Conservation (phyloP, 2,888 invertebrate species). For the Euzophera pinguis region DNA sequence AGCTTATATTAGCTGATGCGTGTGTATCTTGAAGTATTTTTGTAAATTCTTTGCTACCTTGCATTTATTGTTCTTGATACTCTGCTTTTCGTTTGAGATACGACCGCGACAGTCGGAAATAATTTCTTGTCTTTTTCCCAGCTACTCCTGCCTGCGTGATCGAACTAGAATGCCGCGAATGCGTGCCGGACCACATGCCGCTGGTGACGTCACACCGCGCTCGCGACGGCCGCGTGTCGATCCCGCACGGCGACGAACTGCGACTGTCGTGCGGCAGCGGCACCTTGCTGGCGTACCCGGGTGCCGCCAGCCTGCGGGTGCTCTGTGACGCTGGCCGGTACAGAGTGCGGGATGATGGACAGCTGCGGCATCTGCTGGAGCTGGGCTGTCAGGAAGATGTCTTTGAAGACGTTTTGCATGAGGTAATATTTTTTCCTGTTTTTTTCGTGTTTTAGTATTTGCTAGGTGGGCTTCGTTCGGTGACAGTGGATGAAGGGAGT, state of each 20-base stretch:
- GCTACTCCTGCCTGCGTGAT: conserved; percentile 42
- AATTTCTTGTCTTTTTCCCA: neutral
- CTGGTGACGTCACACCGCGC: conserved; percentile 57
- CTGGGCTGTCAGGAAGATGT: conserved; percentile 69
- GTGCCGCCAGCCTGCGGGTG: conserved; percentile 32
- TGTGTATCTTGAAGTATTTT: too few species aligned
- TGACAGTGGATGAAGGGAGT: too few species aligned
- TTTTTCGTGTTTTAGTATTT: too few species aligned
- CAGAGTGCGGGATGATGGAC: conserved; percentile 40
- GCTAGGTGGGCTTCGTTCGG: too few species aligned
- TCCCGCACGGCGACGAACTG: conserved; percentile 45
- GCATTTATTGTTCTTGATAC: too few species aligned
- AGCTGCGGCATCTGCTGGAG: conserved; percentile 51
- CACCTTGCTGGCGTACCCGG: conserved; percentile 55
- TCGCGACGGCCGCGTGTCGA: conserved; percentile 33
- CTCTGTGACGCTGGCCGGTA: conserved; percentile 54
- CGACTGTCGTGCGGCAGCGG: conserved; percentile 56
- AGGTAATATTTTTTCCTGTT: too few species aligned
- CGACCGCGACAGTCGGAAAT: too few species aligned
- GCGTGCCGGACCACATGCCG: conserved; percentile 70
- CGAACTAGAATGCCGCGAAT: conserved; percentile 63
- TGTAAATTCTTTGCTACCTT: too few species aligned
- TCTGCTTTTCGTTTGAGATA: too few species aligned
- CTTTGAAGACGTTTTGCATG: conserved; percentile 65
- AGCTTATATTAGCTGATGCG: too few species aligned